phyloP scores from a whole-genome alignment of 92 coral and sea anemone genomes.

The Porites divaricata region DNA sequence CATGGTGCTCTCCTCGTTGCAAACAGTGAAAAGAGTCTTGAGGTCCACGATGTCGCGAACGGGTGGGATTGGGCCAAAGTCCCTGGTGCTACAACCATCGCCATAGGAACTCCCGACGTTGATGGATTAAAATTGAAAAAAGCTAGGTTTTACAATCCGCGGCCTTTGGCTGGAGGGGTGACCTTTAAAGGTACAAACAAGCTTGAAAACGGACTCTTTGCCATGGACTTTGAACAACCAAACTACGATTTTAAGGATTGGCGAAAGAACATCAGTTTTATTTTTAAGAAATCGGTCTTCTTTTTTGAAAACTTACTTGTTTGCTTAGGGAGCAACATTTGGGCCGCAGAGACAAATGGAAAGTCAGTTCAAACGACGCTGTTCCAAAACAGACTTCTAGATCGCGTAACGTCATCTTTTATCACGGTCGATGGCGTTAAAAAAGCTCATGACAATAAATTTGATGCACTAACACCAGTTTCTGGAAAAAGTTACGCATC shows the following conservation, averaged over 20 bases:
- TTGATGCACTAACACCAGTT: not conserved
- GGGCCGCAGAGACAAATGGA: not conserved
- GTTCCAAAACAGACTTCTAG: slow-evolving; percentile 64
- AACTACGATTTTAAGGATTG: slow-evolving; percentile 2
- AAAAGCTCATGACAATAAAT: slow-evolving; percentile 8
- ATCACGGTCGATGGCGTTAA: slow-evolving; percentile 49
- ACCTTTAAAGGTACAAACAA: slow-evolving; percentile 35
- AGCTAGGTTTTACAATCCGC: slow-evolving; percentile 57
- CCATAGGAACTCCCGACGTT: not conserved
- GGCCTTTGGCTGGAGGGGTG: slow-evolving; percentile 67
- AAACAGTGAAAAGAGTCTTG: slow-evolving; percentile 63
- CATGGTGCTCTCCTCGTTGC: slow-evolving; percentile 80
- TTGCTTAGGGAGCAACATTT: slow-evolving; percentile 72
- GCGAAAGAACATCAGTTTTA: slow-evolving; percentile 37
- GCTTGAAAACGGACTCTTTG: slow-evolving; percentile 67
- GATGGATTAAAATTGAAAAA: slow-evolving; percentile 4
- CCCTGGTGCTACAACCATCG: slow-evolving; percentile 77
- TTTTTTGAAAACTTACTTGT: slow-evolving; percentile 63
- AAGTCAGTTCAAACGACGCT: slow-evolving; percentile 62
- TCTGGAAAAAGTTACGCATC: not conserved
- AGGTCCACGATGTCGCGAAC: slow-evolving; percentile 57
- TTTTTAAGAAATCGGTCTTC: slow-evolving; percentile 72
- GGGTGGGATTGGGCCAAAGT: slow-evolving; percentile 87
- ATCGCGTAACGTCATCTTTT: not conserved
- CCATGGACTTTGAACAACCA: slow-evolving; percentile 69